A percentile compares a stretch with the other conserved stretches of the same genome.
These are phyloP conservation scores for Monochamus saltuarius DNA, from an alignment of 1,140 invertebrate species.

Conservation along the genomic window DNA sequence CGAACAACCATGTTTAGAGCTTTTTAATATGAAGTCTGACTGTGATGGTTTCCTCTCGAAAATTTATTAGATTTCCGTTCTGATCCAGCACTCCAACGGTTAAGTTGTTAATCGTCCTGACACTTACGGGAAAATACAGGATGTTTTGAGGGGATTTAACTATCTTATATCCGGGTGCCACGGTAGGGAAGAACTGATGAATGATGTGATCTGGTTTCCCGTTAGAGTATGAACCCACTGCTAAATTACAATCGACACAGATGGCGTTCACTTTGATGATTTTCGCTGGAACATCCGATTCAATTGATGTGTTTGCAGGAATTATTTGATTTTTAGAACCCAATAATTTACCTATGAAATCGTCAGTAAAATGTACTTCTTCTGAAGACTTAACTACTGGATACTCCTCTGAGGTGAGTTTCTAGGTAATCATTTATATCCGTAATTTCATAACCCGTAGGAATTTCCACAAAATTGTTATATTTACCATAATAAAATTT, in stretches of 20 bases:
- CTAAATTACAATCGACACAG: neutral
- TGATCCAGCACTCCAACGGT: slow-evolving; percentile 16
- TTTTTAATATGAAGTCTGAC: slow-evolving; percentile 18
- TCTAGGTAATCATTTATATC: slow-evolving; percentile 2
- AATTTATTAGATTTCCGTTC: slow-evolving; percentile 13
- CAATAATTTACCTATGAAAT: neutral
- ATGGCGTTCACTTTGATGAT: neutral
- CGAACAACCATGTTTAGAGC: slow-evolving; percentile 17
- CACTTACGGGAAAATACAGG: slow-evolving; percentile 15
- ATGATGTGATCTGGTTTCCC: too few relatives aligned
- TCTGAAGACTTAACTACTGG: too few relatives aligned
- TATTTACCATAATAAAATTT: slow-evolving; percentile 5
- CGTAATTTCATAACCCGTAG: slow-evolving; percentile 4
- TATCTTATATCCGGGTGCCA: slow-evolving; percentile 16
- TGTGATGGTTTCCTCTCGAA: slow-evolving; percentile 16
- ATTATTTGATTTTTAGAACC: neutral
- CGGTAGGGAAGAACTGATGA: slow-evolving; percentile 2
- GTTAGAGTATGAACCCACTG: neutral
- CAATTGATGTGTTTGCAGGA: neutral
- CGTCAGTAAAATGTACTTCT: neutral
- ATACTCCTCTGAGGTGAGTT: too few relatives aligned
- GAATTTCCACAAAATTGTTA: slow-evolving; percentile 9
- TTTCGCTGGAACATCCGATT: slow-evolving; percentile 2
- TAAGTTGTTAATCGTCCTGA: slow-evolving; percentile 20
- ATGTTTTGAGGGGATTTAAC: slow-evolving; percentile 10